Base-by-base conservation (phyloP, 2,113 vertebrate genomes). In the Sardina pilchardus region DNA sequence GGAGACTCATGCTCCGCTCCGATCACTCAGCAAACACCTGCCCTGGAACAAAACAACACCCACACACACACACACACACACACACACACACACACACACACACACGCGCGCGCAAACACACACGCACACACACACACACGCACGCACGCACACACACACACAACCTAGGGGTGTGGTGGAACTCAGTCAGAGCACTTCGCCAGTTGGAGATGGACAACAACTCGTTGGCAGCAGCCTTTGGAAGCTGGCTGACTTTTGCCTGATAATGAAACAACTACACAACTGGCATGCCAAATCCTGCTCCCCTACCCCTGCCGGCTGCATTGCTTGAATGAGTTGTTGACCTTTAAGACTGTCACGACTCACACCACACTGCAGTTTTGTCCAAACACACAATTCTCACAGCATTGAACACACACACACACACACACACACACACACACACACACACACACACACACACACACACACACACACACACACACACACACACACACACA, bases 401-500 rank as follows among this genome's bases (percentile, higher is more conserved):
- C 26, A 36, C 14, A 78, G 26, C 34, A 17, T 4, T 34, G 14
- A 36, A 39, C 26, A 34, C 71, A 36, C 14, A 14, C 10, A 16
- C 71, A 71, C 30, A 24, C 53, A 59, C 53, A 24, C 53, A 24
- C 53, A 24, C 53, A 59, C 53, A 21, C 53, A 56, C 50, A 19
- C 50, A 56, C 17, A 21, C 50, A 56, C 53, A 50, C 7, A 47
- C 45, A 47, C 45, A 50, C 6, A 50, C 48, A 50, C 12, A 50
- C 48, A 50, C 12, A 48, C 4, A 50, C 71, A 63, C 63, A 86
- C 56, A 83, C 56, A 81, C 47, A 87, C 36, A 82, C 81, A 59
- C 82, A 78, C 63, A 78, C 42, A 53, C 42, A 84, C 75, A 87
- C 82, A 86, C 59, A 50, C 30, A 82, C 26, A 6, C 1, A 81